phyloP scores from a whole-genome alignment of 2,888 invertebrate species.

The Euplagia quadripunctaria region DNA sequence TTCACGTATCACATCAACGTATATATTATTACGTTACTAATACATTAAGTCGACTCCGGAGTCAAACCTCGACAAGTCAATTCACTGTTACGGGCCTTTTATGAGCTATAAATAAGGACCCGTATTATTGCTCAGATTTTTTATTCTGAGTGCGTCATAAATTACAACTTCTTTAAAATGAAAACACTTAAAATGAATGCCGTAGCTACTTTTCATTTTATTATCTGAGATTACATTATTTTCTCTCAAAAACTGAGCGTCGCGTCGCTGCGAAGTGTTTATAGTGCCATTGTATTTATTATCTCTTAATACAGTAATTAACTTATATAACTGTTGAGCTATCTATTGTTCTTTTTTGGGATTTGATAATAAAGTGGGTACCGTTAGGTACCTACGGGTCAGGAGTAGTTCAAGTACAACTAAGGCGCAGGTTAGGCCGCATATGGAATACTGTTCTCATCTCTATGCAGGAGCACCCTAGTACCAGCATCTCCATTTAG shows the following conservation, averaged over 20 bases:
- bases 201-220: slow-evolving; percentile 47
- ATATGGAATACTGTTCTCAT: too few species aligned
- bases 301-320: slow-evolving; percentile 33
- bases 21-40: slow-evolving; percentile 50
- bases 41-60: slow-evolving; percentile 55
- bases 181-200: slow-evolving; percentile 56
- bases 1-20: slow-evolving; percentile 50
- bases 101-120: slow-evolving; percentile 66
- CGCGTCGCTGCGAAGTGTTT: slow-evolving; percentile 3
- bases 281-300: slow-evolving; percentile 24
- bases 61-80: slow-evolving; percentile 41
- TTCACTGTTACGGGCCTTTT: slow-evolving; percentile 57
- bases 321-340: neutral
- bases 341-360: neutral
- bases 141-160: slow-evolving; percentile 63
- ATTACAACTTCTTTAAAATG: slow-evolving; percentile 63
- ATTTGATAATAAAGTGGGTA: neutral
- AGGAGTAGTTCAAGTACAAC: too few species aligned
- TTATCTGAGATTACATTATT: slow-evolving; percentile 42
- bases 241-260: slow-evolving; percentile 21
- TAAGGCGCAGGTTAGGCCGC: too few species aligned
- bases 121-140: slow-evolving; percentile 63
- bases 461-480: too few species aligned
- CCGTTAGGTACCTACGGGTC: too few species aligned
- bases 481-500: too few species aligned